Evolutionary conservation across 2,113 vertebrate species (phyloP), one percentile per base, ranked within the genome.

Genomic region (Danionella cerebrum): DNA sequence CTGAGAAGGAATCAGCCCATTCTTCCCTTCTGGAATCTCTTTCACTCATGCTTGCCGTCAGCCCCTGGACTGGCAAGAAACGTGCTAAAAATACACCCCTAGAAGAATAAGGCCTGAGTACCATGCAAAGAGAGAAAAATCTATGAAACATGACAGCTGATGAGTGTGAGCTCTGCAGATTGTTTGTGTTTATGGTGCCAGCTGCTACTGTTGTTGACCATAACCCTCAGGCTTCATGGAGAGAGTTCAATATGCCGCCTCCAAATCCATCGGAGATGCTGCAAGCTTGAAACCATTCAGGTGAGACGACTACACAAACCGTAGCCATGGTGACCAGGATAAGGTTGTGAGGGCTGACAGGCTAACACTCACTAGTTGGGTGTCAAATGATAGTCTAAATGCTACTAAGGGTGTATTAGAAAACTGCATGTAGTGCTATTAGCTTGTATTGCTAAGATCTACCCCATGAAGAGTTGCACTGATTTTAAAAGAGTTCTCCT

Each of bases 251-350:
- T 52, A 14, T 10, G 9, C 66, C n/a, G n/a, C n/a, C n/a, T n/a
- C n/a, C n/a, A n/a, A n/a, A n/a, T 24, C 48, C 71, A 47, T 57
- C 71, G 54, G 69, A 72, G 66, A 62, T 65, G 47, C 39, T 60
- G 50, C 16, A 24, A 62, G 70, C 41, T 64, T 76, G 66, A 44
- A 74, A 41, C 33, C 42, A 31, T 69, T 79, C 84, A 85, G 80
- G 80, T 85, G 76, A 78, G 69, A 59, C 72, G 66, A 59, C 44
- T 13, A 53, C 47, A 21, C 47, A 13, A n/a, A 38, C 36, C n/a
- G 78, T 83, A 67, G 2, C 76, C 71, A 79, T 81, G 73, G 77
- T 70, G 76, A 83, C 80, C 72, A 62, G 66, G 48, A 73, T 62
- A 63, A 67, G 66, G n/a, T n/a, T n/a, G 24, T 19, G 8, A 60